phyloP scores from a whole-genome alignment of 2,797 vertebrate species.

The Enteromius treurensis region DNA sequence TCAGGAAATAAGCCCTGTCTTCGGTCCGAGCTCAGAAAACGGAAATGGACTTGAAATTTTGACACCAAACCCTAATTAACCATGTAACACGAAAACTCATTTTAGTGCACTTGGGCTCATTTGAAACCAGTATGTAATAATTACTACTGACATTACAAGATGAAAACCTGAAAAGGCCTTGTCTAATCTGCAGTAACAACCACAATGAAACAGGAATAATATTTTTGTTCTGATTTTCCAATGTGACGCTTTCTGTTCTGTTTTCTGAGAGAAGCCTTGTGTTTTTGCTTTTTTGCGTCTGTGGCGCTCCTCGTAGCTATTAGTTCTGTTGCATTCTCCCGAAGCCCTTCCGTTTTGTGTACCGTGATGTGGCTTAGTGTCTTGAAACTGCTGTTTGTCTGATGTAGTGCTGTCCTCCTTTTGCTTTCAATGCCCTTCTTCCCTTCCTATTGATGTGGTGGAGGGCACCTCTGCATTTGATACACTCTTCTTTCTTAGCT shows the following conservation, averaged over 20 bases:
- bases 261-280: conserved; percentile 62
- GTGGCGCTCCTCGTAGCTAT: conserved; percentile 33
- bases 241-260: conserved; percentile 59
- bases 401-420: conserved; percentile 28
- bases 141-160: conserved; percentile 28
- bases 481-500: conserved; percentile 31
- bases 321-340: conserved; percentile 38
- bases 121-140: conserved; percentile 24
- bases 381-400: conserved; percentile 38
- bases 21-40: conserved; percentile 61
- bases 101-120: conserved; percentile 30
- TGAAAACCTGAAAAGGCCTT: conserved; percentile 4
- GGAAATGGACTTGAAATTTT: conserved; percentile 50
- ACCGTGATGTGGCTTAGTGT: conserved; percentile 44
- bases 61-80: conserved; percentile 27
- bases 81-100: conserved; percentile 21
- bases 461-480: conserved; percentile 15
- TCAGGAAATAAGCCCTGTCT: conserved; percentile 52
- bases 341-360: conserved; percentile 47
- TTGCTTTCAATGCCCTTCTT: conserved; percentile 25
- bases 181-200: not conserved
- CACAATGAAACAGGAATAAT: conserved; percentile 2
- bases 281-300: conserved; percentile 38
- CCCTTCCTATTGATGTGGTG: conserved; percentile 10
- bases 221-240: conserved; percentile 36